phyloP scores from a whole-genome alignment of 2,888 invertebrate genomes.

The Orthosia gracilis region DNA sequence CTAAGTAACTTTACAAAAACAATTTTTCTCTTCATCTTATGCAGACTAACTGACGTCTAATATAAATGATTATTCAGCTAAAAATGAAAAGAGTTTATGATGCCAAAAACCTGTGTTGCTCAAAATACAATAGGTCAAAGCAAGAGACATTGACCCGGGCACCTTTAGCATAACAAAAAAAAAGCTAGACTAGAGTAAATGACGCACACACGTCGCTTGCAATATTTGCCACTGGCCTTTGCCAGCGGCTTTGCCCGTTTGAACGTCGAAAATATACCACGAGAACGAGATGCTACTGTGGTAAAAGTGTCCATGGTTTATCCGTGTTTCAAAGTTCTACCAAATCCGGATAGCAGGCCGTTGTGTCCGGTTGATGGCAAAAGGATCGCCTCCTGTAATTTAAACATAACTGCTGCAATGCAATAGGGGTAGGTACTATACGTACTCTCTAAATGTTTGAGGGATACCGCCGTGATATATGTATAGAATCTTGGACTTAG shows the following conservation, averaged over 20 bases:
- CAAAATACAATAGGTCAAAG: conserved; percentile 3
- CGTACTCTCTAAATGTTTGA: no score
- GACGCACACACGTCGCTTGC: conserved; percentile 11
- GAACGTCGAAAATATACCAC: not conserved
- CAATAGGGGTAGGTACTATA: no score
- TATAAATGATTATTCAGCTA: not conserved
- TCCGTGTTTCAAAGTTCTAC: no score
- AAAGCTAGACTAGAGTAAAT: not conserved
- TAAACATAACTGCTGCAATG: no score
- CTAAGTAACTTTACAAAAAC: no score
- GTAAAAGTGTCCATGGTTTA: not conserved
- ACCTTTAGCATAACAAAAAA: conserved; percentile 11
- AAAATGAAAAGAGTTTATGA: not conserved
- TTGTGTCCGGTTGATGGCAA: no score
- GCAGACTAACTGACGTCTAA: no score
- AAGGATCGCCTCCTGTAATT: no score
- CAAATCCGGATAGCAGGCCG: no score
- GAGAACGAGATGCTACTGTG: not conserved
- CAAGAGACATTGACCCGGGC: conserved; percentile 20
- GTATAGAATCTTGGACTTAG: no score
- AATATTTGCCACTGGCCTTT: not conserved
- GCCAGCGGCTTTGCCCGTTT: not conserved
- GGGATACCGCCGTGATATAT: no score
- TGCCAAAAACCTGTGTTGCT: not conserved
- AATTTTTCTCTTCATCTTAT: no score